Evolutionary conservation across 2,888 invertebrate genomes (phyloP).

Genomic region (Eupithecia subumbrata): DNA sequence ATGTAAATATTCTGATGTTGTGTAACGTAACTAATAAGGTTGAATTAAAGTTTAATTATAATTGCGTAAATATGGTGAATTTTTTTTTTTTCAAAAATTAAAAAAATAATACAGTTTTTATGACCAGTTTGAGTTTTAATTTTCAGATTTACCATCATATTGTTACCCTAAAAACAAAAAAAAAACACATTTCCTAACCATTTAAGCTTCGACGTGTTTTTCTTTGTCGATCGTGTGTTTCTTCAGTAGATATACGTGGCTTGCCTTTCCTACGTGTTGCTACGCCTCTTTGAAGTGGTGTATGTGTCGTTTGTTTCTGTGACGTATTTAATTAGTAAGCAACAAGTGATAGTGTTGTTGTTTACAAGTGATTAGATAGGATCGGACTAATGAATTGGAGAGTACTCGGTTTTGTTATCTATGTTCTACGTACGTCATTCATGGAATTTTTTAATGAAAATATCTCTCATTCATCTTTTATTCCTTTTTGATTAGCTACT

Average conservation of each 20-base stretch:
- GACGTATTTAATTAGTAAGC: slow-evolving; percentile 37
- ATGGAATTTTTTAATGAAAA: background rate
- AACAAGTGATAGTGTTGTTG: slow-evolving; percentile 37
- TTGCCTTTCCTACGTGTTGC: background rate
- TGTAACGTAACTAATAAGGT: too few relatives aligned
- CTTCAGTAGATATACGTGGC: background rate
- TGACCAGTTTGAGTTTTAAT: too few relatives aligned
- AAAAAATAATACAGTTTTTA: too few relatives aligned
- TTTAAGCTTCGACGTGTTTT: background rate
- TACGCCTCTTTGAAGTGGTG: background rate
- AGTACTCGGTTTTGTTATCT: slow-evolving; percentile 20
- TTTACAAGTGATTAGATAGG: slow-evolving; percentile 34
- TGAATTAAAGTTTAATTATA: too few relatives aligned
- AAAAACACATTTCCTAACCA: too few relatives aligned
- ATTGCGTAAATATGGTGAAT: too few relatives aligned
- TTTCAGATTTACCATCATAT: too few relatives aligned
- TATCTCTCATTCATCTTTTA: background rate
- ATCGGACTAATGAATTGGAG: slow-evolving; percentile 32
- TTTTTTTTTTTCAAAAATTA: too few relatives aligned
- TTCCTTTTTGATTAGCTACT: background rate
- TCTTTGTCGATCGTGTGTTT: background rate
- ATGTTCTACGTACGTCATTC: slow-evolving; percentile 14
- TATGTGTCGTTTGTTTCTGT: background rate
- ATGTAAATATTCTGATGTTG: too few relatives aligned
- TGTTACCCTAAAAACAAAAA: too few relatives aligned